Evolutionary conservation across 2,113 vertebrate species (phyloP).

Genomic region (Macrotus californicus): DNA sequence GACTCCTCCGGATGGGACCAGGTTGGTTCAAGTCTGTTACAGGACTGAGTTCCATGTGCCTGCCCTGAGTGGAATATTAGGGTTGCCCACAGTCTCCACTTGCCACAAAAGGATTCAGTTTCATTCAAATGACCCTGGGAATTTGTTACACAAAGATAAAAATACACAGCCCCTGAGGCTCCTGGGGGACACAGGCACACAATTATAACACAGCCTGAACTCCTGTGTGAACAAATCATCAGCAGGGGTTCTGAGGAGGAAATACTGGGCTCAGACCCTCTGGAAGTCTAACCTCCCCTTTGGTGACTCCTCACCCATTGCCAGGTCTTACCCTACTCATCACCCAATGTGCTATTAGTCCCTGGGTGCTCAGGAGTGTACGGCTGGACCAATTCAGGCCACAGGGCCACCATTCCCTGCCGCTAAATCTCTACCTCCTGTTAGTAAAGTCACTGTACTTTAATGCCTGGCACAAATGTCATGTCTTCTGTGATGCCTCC

Average conservation of each 20-base stretch:
- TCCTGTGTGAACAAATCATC: background rate
- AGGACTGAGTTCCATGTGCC: background rate
- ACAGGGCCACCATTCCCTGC: background rate
- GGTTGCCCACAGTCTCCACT: background rate
- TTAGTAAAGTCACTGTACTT: background rate
- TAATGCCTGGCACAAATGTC: background rate
- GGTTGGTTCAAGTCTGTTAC: background rate
- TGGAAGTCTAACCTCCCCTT: background rate
- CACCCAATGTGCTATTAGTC: background rate
- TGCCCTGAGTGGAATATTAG: background rate
- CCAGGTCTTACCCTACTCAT: background rate
- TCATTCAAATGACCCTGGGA: background rate
- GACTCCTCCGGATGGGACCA: background rate
- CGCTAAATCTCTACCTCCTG: background rate
- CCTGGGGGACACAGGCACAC: background rate
- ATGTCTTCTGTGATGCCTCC: background rate
- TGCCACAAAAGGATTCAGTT: background rate
- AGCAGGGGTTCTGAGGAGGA: background rate
- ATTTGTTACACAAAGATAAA: conserved; percentile 44
- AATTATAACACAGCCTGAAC: conserved; percentile 5
- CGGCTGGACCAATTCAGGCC: background rate
- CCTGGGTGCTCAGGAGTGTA: background rate
- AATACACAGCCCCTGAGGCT: background rate
- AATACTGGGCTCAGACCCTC: background rate
- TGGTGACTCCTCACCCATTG: background rate